A percentile compares a stretch with the other conserved stretches of the same genome.
Evolutionary conservation across 1,140 invertebrate genomes (phyloP).

Genomic region (Trachymyrmex cornetzi): DNA sequence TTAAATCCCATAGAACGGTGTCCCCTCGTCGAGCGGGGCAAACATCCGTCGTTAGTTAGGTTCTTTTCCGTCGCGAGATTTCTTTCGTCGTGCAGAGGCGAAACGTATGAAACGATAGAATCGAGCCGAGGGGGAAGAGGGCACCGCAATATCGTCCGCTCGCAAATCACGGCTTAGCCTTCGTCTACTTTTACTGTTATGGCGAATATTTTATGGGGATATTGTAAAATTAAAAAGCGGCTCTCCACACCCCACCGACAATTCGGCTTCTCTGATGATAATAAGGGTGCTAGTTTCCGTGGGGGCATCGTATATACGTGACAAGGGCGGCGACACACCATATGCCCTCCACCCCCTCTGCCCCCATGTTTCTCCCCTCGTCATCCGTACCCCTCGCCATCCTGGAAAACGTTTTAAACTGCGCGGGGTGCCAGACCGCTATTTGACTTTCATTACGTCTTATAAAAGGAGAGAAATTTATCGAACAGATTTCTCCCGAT

Average conservation of each 20-base stretch:
- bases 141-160: conserved; percentile 79
- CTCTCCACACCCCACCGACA: conserved; percentile 72
- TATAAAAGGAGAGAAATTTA: conserved; percentile 79
- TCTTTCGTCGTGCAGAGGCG: conserved; percentile 7
- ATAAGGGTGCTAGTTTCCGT: conserved; percentile 79
- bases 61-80: conserved; percentile 15
- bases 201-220: conserved; percentile 85
- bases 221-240: conserved; percentile 86
- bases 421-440: conserved; percentile 82
- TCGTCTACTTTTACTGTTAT: conserved; percentile 82
- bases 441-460: conserved; percentile 87
- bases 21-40: not conserved
- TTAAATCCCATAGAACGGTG: conserved; percentile 43
- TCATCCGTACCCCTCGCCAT: conserved; percentile 55
- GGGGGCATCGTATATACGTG: conserved; percentile 45
- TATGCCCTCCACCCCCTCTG: conserved; percentile 76
- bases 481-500: conserved; percentile 71
- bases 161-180: conserved; percentile 84
- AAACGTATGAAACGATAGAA: conserved; percentile 19
- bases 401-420: conserved; percentile 74
- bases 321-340: conserved; percentile 73
- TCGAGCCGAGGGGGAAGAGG: not conserved
- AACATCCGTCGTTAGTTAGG: conserved; percentile 15
- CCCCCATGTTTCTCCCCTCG: not conserved
- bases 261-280: conserved; percentile 75